Conservation (phyloP, 2,797 vertebrate species). For the Lophotriccus pileatus region DNA sequence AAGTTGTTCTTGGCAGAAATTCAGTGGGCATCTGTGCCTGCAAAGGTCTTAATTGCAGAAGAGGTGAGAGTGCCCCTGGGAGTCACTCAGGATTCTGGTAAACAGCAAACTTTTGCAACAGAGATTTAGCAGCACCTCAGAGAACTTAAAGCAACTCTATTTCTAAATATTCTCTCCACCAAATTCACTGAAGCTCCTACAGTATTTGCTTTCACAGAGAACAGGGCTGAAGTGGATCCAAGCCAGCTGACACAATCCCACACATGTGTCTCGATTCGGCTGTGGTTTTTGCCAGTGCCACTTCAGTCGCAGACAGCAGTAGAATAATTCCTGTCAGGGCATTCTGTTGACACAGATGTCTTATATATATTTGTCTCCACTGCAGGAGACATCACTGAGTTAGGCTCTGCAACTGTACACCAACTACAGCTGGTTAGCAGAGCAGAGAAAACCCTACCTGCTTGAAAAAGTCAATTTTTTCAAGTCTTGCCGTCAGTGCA, state of each 20-base stretch:
- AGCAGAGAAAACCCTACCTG: background rate
- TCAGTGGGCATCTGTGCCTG: constrained; percentile 2
- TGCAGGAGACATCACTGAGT: background rate
- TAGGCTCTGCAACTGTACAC: background rate
- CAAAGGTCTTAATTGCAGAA: constrained; percentile 8
- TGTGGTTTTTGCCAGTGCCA: background rate
- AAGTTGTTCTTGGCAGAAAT: constrained; percentile 59
- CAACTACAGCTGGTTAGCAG: background rate
- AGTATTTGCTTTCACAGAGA: background rate
- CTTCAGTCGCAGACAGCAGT: background rate
- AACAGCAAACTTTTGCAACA: constrained; percentile 26
- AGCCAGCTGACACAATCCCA: background rate
- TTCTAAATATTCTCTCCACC: constrained; percentile 43
- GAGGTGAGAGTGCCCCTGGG: constrained; percentile 31
- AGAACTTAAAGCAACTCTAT: constrained; percentile 35
- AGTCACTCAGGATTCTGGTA: constrained; percentile 23
- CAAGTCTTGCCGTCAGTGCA: background rate
- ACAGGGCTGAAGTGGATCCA: background rate
- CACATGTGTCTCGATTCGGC: background rate
- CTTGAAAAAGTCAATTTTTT: background rate
- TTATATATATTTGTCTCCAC: background rate
- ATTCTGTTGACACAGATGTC: constrained; percentile 6
- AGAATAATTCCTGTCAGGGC: background rate
- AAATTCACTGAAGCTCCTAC: background rate
- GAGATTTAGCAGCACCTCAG: constrained; percentile 27